Evolutionary conservation across 2,113 vertebrate species (phyloP).

Genomic region (Zootoca vivipara): DNA sequence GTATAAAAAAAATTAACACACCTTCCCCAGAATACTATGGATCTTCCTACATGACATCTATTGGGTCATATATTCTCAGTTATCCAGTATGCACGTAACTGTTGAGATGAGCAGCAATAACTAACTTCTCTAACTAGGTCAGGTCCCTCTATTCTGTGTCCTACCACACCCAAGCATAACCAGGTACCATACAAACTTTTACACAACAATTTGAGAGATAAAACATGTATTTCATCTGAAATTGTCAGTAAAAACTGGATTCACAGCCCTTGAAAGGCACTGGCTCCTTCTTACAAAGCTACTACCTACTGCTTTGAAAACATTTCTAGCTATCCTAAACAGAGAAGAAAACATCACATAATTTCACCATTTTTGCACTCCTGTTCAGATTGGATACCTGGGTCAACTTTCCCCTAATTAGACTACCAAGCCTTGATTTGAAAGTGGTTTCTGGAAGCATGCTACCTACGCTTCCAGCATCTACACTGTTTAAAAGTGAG

Average conservation of each 20-base stretch:
- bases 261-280: neutral
- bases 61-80: neutral
- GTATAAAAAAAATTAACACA: neutral
- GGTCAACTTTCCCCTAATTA: neutral
- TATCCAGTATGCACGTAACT: neutral
- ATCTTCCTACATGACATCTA: neutral
- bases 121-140: neutral
- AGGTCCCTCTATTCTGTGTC: neutral
- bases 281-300: neutral
- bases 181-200: neutral
- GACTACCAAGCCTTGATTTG: neutral
- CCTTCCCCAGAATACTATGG: neutral
- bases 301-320: neutral
- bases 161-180: neutral
- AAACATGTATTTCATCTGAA: neutral
- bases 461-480: conserved; percentile 4
- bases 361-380: no score
- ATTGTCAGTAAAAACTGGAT: neutral
- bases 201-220: neutral
- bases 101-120: neutral
- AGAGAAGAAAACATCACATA: no score
- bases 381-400: neutral
- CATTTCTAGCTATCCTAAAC: neutral
- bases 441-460: neutral
- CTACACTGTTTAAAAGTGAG: neutral